Percentiles rank a stretch among this genome's conserved stretches.
phyloP scores from a whole-genome alignment of 2,113 vertebrate genomes.

The Petaurus breviceps region DNA sequence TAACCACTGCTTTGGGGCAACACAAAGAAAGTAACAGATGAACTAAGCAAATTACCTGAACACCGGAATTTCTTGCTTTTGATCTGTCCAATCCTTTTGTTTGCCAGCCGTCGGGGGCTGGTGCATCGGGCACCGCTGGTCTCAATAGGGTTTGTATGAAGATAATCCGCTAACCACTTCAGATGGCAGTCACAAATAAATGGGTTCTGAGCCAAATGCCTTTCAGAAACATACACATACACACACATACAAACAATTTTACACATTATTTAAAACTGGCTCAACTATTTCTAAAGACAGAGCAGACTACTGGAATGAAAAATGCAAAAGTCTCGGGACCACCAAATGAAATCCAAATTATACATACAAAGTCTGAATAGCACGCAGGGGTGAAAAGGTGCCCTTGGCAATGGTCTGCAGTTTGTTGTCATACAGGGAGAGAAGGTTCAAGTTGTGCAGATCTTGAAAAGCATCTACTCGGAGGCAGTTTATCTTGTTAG shows the following conservation, averaged over 20 bases:
- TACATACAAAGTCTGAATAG: constrained; percentile 98
- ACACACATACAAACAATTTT: constrained; percentile 63
- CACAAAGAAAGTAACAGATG: constrained; percentile 68
- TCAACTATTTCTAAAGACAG: constrained; percentile 3
- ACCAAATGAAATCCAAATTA: not conserved
- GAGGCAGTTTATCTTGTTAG: constrained; percentile 99
- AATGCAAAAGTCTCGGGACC: not conserved
- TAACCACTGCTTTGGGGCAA: constrained; percentile 60
- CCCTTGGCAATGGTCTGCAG: constrained; percentile 99
- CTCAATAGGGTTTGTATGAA: constrained; percentile 99
- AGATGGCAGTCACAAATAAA: constrained; percentile 99
- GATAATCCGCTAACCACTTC: constrained; percentile 99
- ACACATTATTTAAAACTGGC: constrained; percentile 70
- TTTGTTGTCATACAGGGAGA: constrained; percentile 99
- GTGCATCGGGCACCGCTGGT: constrained; percentile 98
- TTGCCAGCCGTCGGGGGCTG: constrained; percentile 97
- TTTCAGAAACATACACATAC: constrained; percentile 81
- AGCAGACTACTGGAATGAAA: constrained; percentile 35
- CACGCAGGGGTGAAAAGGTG: constrained; percentile 95
- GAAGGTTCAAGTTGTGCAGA: constrained; percentile 98
- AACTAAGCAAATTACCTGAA: constrained; percentile 92
- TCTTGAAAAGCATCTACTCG: constrained; percentile 99
- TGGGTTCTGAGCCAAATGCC: constrained; percentile 98
- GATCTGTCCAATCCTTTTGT: constrained; percentile 99
- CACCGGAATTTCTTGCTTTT: constrained; percentile 99